Conservation (phyloP, 2,113 vertebrate species). For the Lepisosteus osseus region DNA sequence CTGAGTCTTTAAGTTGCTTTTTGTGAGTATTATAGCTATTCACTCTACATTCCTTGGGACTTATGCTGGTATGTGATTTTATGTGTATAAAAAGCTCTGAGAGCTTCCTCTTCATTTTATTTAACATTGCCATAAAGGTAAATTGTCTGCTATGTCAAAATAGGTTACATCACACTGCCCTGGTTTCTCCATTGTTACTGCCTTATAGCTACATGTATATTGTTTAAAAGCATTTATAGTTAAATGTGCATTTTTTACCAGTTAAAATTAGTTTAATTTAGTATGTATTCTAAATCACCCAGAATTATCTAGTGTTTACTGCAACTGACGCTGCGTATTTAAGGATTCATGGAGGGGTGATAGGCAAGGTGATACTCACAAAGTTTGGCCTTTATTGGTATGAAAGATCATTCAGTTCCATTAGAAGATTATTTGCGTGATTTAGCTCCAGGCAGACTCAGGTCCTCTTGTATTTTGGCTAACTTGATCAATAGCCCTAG, state of each 20-base stretch:
- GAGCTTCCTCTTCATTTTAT: neutral
- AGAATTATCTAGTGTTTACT: too few relatives aligned
- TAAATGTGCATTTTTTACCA: neutral
- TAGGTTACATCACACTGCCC: neutral
- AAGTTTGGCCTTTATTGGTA: too few relatives aligned
- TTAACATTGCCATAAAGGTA: neutral
- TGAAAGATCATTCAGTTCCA: slow-evolving; percentile 21
- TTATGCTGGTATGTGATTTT: too few relatives aligned
- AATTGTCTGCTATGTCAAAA: neutral
- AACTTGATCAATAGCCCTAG: slow-evolving; percentile 45
- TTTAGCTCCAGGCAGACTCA: slow-evolving; percentile 39
- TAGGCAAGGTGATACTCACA: too few relatives aligned
- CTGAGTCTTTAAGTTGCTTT: slow-evolving; percentile 8
- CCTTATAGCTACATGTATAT: neutral
- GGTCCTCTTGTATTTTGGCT: slow-evolving; percentile 58
- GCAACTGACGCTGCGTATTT: too few relatives aligned
- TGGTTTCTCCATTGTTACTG: neutral
- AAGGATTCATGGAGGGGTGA: too few relatives aligned
- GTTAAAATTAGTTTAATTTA: too few relatives aligned
- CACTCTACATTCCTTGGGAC: slow-evolving; percentile 10
- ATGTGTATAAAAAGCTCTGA: too few relatives aligned
- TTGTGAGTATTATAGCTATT: slow-evolving; percentile 22
- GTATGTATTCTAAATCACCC: too few relatives aligned
- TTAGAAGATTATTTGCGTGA: slow-evolving; percentile 39
- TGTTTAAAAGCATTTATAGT: neutral